Conservation (phyloP, 2,888 invertebrate genomes). For the Lordiphosa fenestrarum region DNA sequence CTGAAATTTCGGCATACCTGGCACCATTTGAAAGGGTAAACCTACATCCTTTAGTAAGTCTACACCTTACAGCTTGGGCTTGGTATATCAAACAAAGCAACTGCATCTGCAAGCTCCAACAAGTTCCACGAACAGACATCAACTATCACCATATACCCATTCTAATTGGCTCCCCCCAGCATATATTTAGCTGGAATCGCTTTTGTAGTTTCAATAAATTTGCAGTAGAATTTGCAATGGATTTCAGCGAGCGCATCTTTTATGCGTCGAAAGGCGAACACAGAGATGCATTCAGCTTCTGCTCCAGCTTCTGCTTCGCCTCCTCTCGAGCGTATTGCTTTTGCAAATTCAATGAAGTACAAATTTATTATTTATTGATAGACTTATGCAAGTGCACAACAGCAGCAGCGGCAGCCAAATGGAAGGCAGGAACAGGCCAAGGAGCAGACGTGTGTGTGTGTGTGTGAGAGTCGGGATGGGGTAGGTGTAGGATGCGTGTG, state of each 20-base stretch:
- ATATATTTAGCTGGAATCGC: no score
- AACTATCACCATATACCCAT: no score
- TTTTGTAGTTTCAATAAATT: no score
- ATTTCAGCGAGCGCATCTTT: conserved; percentile 33
- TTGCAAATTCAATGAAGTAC: conserved; percentile 60
- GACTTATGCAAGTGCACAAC: conserved; percentile 52
- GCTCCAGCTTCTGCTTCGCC: conserved; percentile 7
- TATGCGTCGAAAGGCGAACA: conserved; percentile 15
- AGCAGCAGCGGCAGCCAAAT: conserved; percentile 11
- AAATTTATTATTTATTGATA: conserved; percentile 66
- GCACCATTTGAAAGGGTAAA: no score
- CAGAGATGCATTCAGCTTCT: background rate
- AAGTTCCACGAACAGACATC: no score
- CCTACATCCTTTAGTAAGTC: no score
- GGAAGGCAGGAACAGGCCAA: conserved; percentile 16
- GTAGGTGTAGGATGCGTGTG: background rate
- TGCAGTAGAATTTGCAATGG: background rate
- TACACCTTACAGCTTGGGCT: no score
- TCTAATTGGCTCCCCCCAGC: no score
- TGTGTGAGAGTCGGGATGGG: background rate
- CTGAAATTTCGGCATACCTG: no score
- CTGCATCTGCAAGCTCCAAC: no score
- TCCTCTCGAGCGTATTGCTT: conserved; percentile 46
- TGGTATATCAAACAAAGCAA: no score
- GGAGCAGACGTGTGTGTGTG: conserved; percentile 6